Conservation (phyloP, 2,888 invertebrate species). For the Theretra japonica region DNA sequence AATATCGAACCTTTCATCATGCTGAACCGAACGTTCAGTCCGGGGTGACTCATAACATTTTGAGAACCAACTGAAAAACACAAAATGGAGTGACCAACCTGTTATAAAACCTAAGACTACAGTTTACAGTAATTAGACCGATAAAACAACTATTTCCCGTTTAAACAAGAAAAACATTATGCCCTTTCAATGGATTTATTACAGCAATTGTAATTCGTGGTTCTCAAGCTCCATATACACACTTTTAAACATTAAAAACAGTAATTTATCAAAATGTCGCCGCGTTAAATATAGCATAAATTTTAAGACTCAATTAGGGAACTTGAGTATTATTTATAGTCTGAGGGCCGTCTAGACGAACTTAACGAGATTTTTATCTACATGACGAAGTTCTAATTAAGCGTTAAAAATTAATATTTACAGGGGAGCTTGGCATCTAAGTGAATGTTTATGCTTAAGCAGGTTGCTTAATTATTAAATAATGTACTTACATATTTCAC, state of each 20-base stretch:
- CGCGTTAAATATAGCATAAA: neutral
- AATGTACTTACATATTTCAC: neutral
- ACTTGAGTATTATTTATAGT: neutral
- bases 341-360: slow-evolving; percentile 11
- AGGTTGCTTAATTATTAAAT: neutral
- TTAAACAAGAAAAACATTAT: no score
- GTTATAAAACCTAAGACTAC: neutral
- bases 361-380: slow-evolving; percentile 20
- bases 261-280: neutral
- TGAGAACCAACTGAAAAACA: no score
- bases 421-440: neutral
- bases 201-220: neutral
- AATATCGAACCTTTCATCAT: no score
- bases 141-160: no score
- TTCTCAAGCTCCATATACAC: neutral
- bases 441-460: neutral
- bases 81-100: no score
- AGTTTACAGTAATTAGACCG: neutral
- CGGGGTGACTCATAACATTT: no score
- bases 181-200: no score
- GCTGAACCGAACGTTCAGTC: no score
- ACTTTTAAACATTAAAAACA: neutral
- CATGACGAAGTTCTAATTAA: slow-evolving; percentile 17
- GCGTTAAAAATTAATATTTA: slow-evolving; percentile 16
- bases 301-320: neutral